phyloP scores from a whole-genome alignment of 2,888 invertebrate genomes.

The Exephanes ischioxanthus region DNA sequence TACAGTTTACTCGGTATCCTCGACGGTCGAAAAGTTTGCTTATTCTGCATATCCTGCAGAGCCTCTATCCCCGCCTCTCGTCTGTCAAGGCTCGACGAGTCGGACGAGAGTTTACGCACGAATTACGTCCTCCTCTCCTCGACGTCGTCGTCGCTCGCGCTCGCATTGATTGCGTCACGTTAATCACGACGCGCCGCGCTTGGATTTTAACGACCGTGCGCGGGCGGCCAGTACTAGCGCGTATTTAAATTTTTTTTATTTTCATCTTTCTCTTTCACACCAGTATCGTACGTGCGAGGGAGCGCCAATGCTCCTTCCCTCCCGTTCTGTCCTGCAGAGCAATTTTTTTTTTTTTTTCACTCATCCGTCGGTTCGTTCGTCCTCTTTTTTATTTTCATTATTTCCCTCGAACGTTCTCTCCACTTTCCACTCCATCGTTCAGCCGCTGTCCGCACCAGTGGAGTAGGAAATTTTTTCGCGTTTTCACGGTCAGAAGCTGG shows the following conservation, averaged over 20 bases:
- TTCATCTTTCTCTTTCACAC: neutral
- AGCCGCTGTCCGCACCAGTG: conserved; percentile 16
- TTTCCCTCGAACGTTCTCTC: conserved; percentile 45
- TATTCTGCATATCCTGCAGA: conserved; percentile 14
- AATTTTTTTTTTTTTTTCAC: conserved; percentile 41
- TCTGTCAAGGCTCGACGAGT: conserved; percentile 21
- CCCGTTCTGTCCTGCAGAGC: conserved; percentile 3
- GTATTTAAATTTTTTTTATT: conserved; percentile 17
- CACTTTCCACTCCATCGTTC: conserved; percentile 25
- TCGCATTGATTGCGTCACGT: conserved; percentile 65
- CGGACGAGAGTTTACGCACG: conserved; percentile 47
- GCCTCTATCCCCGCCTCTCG: neutral
- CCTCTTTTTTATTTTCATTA: conserved; percentile 5
- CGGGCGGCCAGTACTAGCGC: conserved; percentile 16
- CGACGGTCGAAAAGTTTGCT: conserved; percentile 18
- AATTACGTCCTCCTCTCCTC: conserved; percentile 55
- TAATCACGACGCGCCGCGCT: conserved; percentile 65
- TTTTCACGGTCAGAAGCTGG: conserved; percentile 37
- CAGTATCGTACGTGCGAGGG: neutral
- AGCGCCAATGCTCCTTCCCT: conserved; percentile 27
- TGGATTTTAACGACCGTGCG: conserved; percentile 63
- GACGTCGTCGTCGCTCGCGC: conserved; percentile 22
- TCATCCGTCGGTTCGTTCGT: conserved; percentile 39
- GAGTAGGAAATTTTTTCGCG: conserved; percentile 20
- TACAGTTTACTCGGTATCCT: neutral